These are phyloP conservation scores for Blera fallax DNA, from an alignment of 2,888 invertebrate genomes.

Conservation along the genomic window DNA sequence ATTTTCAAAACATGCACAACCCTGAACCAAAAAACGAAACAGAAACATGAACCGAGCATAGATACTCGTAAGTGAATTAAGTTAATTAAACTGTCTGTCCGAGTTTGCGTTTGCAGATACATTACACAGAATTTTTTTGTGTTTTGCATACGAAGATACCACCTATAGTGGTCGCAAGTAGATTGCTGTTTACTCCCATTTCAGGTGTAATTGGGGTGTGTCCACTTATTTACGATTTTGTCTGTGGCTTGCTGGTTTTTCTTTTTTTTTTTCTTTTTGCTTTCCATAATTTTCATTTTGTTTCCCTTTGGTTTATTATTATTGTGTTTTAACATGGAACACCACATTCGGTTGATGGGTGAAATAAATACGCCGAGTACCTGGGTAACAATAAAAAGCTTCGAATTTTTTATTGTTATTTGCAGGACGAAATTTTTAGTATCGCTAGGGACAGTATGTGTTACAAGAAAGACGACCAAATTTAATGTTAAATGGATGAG, in stretches of 20 bases:
- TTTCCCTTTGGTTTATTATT: slow-evolving; percentile 14
- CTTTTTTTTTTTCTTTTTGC: not conserved
- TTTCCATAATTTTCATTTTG: slow-evolving; percentile 11
- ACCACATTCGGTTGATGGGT: slow-evolving; percentile 21
- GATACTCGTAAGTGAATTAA: slow-evolving; percentile 56
- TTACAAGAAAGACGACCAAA: not conserved
- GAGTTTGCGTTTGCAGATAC: slow-evolving; percentile 55
- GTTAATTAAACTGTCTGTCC: slow-evolving; percentile 63
- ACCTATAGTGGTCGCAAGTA: not conserved
- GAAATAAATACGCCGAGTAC: not conserved
- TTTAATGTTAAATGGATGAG: not conserved
- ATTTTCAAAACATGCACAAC: slow-evolving; percentile 52
- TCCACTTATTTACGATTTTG: slow-evolving; percentile 45
- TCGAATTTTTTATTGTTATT: slow-evolving; percentile 20
- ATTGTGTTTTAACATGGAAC: slow-evolving; percentile 41
- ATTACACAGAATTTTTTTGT: slow-evolving; percentile 15
- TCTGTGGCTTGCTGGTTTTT: slow-evolving; percentile 14
- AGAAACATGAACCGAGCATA: slow-evolving; percentile 40
- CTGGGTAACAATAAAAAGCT: slow-evolving; percentile 39
- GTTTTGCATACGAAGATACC: slow-evolving; percentile 41
- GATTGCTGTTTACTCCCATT: slow-evolving; percentile 15
- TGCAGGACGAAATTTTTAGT: not conserved
- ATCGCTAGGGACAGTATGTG: not conserved
- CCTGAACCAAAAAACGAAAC: slow-evolving; percentile 37
- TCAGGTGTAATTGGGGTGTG: slow-evolving; percentile 69